phyloP scores from a whole-genome alignment of 2,113 vertebrate species.

The Seriola dumerili region DNA sequence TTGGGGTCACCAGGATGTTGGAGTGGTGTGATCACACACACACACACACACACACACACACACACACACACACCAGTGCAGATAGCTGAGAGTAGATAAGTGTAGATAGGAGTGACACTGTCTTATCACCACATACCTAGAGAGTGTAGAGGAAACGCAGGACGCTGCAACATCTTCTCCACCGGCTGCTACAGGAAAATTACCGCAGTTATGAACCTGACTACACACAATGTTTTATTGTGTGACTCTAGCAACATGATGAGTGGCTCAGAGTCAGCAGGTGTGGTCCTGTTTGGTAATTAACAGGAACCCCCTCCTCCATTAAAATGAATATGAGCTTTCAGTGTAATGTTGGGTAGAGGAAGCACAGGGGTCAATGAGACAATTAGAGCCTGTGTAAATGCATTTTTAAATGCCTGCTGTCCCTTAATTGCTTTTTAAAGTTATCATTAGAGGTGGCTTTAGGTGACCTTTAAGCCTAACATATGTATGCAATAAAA shows the following conservation, averaged over 20 bases:
- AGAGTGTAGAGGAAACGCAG: conserved; percentile 16
- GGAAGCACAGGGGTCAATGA: conserved; percentile 63
- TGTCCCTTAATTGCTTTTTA: conserved; percentile 72
- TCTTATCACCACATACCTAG: conserved; percentile 24
- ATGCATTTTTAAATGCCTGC: conserved; percentile 69
- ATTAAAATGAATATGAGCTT: conserved; percentile 48
- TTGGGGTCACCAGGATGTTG: conserved; percentile 70
- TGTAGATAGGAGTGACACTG: conserved; percentile 28
- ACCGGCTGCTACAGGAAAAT: conserved; percentile 22
- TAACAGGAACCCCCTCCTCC: conserved; percentile 35
- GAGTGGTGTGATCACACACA: conserved; percentile 42
- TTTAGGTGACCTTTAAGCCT: conserved; percentile 55
- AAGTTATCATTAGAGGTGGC: conserved; percentile 50
- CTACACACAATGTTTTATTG: not conserved
- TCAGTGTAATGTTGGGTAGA: conserved; percentile 10
- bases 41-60: conserved; percentile 7
- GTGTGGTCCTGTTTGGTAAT: conserved; percentile 48
- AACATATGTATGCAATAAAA: conserved; percentile 57
- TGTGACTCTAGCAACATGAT: not conserved
- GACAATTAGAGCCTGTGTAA: conserved; percentile 60
- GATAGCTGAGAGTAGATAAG: conserved; percentile 23
- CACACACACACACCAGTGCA: conserved; percentile 4
- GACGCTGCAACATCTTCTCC: conserved; percentile 12
- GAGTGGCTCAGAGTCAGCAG: conserved; percentile 35
- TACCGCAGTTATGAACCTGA: not conserved